Percentiles rank a stretch among this genome's conserved stretches.
Evolutionary conservation across 2,888 invertebrate genomes (phyloP).

Genomic region (Drosophila acutilabella): DNA sequence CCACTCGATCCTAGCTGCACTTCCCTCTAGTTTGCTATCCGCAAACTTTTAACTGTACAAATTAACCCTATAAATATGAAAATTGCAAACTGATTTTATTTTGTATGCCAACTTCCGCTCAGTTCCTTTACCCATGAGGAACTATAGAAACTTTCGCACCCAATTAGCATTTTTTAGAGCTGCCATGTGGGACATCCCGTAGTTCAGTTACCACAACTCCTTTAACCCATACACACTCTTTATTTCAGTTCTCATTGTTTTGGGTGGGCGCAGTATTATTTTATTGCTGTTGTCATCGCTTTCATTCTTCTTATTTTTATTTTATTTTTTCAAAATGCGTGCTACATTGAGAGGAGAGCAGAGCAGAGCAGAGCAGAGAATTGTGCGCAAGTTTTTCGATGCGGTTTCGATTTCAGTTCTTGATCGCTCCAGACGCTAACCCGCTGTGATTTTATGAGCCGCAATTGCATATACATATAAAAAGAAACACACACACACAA

Average conservation of each 20-base stretch:
- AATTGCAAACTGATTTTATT: not conserved
- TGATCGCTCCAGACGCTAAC: conserved; percentile 75
- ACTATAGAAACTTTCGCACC: conserved; percentile 26
- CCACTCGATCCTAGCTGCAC: not conserved
- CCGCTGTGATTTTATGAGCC: conserved; percentile 84
- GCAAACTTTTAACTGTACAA: not conserved
- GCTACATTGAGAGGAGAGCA: not conserved
- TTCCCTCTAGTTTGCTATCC: not conserved
- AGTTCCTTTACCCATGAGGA: not conserved
- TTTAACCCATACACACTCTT: not conserved
- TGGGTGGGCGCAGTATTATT: conserved; percentile 42
- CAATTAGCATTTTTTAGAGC: conserved; percentile 46
- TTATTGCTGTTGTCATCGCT: conserved; percentile 78
- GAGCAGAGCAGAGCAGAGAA: not conserved
- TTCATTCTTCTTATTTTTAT: conserved; percentile 12
- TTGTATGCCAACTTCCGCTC: not conserved
- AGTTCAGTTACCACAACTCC: conserved; percentile 21
- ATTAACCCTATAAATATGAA: not conserved
- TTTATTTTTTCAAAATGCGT: conserved; percentile 1
- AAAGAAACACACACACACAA: conserved; percentile 52
- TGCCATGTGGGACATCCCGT: conserved; percentile 32
- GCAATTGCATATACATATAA: conserved; percentile 74
- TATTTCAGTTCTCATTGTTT: conserved; percentile 10
- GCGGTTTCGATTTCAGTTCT: conserved; percentile 10
- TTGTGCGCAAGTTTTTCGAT: not conserved